Conservation (phyloP, 2,797 vertebrate species). For the Helarctos malayanus region DNA sequence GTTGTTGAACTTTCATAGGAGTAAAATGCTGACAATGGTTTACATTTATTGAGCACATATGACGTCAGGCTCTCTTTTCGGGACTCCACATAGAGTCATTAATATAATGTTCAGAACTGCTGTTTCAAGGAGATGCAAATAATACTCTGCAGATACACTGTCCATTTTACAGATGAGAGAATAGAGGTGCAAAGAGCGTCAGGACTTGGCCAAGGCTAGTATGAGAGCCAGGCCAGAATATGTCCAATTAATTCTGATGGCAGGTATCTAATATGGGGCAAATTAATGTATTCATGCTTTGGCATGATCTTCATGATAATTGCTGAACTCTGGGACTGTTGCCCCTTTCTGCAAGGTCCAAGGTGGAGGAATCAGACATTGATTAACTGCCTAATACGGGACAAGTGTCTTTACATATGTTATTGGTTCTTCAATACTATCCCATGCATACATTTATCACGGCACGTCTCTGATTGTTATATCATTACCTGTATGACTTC, state of each 20-base stretch:
- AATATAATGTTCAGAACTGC: background rate
- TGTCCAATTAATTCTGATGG: background rate
- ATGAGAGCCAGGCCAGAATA: background rate
- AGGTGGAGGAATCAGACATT: constrained; percentile 5
- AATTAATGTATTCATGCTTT: background rate
- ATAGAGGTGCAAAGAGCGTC: background rate
- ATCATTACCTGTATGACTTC: background rate
- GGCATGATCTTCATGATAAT: constrained; percentile 15
- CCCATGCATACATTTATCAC: background rate
- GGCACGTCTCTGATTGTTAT: background rate
- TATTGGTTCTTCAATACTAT: background rate
- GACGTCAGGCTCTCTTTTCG: background rate
- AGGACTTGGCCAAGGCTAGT: background rate
- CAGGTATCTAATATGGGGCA: background rate
- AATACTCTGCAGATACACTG: background rate
- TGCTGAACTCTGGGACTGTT: background rate
- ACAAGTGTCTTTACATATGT: background rate
- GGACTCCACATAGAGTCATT: background rate
- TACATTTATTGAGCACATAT: background rate
- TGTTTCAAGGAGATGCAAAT: background rate
- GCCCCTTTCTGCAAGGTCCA: background rate
- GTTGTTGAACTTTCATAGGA: background rate
- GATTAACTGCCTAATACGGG: background rate
- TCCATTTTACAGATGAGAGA: background rate
- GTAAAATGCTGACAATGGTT: background rate